phyloP scores from a whole-genome alignment of 2,888 invertebrate species.

The Plemyria rubiginata region DNA sequence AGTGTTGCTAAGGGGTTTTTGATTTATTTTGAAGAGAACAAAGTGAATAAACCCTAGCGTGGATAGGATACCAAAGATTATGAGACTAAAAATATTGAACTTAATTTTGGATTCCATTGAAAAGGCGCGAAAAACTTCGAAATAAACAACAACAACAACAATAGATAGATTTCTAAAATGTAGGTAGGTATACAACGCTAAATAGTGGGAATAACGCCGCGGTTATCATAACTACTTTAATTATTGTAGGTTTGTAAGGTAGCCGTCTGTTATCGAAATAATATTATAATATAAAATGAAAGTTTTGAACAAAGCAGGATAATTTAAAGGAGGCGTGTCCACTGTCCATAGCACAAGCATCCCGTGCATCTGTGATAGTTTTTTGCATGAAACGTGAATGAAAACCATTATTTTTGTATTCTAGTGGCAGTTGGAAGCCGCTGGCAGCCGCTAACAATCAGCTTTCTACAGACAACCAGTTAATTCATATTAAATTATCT shows the following conservation, averaged over 20 bases:
- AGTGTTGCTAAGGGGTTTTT: conserved; percentile 2
- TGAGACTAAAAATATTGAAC: background rate
- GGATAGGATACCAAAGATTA: background rate
- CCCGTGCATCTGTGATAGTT: conserved; percentile 52
- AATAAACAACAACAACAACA: too few relatives aligned
- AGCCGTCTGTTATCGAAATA: background rate
- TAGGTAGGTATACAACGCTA: too few relatives aligned
- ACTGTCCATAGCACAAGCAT: conserved; percentile 48
- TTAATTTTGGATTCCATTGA: too few relatives aligned
- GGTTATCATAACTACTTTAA: too few relatives aligned
- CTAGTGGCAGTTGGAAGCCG: conserved; percentile 33
- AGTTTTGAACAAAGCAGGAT: conserved; percentile 4
- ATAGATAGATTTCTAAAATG: too few relatives aligned
- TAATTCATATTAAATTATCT: conserved; percentile 20
- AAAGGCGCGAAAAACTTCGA: too few relatives aligned
- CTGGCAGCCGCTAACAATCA: conserved; percentile 37
- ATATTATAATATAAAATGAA: background rate
- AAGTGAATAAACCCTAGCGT: background rate
- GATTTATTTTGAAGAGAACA: conserved; percentile 6
- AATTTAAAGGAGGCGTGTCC: conserved; percentile 40
- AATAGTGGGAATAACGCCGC: too few relatives aligned
- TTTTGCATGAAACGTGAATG: conserved; percentile 32
- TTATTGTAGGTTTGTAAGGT: too few relatives aligned
- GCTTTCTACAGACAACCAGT: conserved; percentile 36
- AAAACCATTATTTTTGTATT: conserved; percentile 33